phyloP scores from a whole-genome alignment of 2,888 invertebrate genomes.

The Hanleya hanleyi region DNA sequence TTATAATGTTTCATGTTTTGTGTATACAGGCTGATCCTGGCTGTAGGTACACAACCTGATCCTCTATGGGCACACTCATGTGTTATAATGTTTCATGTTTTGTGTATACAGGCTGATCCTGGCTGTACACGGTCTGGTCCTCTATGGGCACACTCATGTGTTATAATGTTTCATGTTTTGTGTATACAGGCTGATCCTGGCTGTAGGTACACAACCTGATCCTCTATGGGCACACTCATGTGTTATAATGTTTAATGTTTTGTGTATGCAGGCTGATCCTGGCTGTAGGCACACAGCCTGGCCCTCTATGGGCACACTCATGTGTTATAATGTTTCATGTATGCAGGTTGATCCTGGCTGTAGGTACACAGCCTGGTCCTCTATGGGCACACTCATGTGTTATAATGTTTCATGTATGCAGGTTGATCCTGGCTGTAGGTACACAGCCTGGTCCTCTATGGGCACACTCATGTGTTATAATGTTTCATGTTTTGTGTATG shows the following conservation, averaged over 20 bases:
- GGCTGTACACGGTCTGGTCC: conserved; percentile 83
- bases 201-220: conserved; percentile 80
- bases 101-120: no score
- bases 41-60: no score
- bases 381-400: conserved; percentile 78
- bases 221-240: conserved; percentile 79
- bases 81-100: no score
- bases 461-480: conserved; percentile 76
- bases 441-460: conserved; percentile 84
- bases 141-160: conserved; percentile 79
- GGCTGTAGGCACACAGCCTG: conserved; percentile 79
- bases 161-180: no score
- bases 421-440: conserved; percentile 69
- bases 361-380: conserved; percentile 81
- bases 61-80: no score
- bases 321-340: conserved; percentile 78
- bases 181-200: conserved; percentile 63
- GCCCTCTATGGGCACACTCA: conserved; percentile 80
- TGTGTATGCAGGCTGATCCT: conserved; percentile 59
- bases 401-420: neutral
- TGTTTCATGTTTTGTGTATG: conserved; percentile 12
- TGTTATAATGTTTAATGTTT: no score
- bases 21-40: no score
- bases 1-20: no score
- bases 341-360: conserved; percentile 77